Evolutionary conservation across 2,113 vertebrate genomes (phyloP), one percentile per base, ranked within the genome.

Genomic region (Glaucomys volans): DNA sequence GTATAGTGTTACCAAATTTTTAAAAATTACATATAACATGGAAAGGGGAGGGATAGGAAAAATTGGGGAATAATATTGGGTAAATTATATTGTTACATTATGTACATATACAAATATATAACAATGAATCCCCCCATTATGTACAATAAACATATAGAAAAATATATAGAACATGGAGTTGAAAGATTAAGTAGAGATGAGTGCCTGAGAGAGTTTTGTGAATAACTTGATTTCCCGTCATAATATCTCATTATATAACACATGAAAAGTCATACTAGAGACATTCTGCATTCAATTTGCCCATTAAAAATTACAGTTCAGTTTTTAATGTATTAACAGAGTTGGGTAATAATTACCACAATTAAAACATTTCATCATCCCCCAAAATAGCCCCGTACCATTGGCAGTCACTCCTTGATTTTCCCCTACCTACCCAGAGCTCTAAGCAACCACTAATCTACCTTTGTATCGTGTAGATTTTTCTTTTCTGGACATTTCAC

Each of bases 191-290:
- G 28, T 64, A 85, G 69, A 89, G 14, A n/a, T 80, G 11, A 84
- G 8, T 83, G 28, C n/a, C 47, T 81, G 44, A 88, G 87, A 87
- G 32, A 75, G 12, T 90, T 95, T 94, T 85, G 69, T 82, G 75
- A 80, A 20, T 90, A 37, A 89, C 42, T 69, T 91, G 37, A 59
- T 62, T 75, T 42, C 67, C 28, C 67, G 50, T 47, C 18, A 69
- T 87, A 69, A 24, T 44, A 82, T 62, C n/a, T 86, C 40, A 37
- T 75, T 40, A 9, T 35, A 26, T 35, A 26, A 81, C 69, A 88
- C 1, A 30, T 75, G 79, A 87, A 83, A 90, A 76, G 67, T 91
- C 30, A 76, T 79, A 42, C 24, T 83, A 91, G 72, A 47, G 40
- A 71, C 30, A 47, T 28, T 90, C 37, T 92, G 35, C 4, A 77